Evolutionary conservation across 23 tunicate species (phyloP), one percentile per base, ranked within the genome.

Genomic region (Trididemnum nubilum): DNA sequence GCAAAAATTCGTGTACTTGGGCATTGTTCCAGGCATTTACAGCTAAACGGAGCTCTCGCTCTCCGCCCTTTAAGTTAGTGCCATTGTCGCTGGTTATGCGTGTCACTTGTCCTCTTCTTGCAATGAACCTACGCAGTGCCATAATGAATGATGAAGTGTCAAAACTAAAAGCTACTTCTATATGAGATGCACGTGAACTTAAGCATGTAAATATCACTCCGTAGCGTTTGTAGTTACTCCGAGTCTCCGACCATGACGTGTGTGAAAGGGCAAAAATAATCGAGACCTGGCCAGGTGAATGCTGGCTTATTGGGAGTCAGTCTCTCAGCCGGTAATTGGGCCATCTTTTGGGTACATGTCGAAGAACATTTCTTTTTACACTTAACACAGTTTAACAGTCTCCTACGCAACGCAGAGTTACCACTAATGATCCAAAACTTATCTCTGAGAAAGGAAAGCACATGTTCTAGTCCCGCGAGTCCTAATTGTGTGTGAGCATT

Each of bases 71-170:
- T 7, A 71, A 82, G 36, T 74, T 83, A 15, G 87, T 74, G 28
- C 81, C 87, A 58, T 76, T 76, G 35, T 83, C 87, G 33, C 50
- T 54, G 12, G 21, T 34, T 19, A 83, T 50, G 32, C 75, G 70
- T 15, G 26, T 1, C 24, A 76, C 69, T 36, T 22, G 81, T 25
- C 87, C 87, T 21, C 72, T 52, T n/a, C n/a, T n/a, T n/a, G n/a
- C n/a, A n/a, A n/a, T n/a, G n/a, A n/a, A n/a, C n/a, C n/a, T n/a
- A n/a, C 71, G 25, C 15, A 75, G 33, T 4, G 87, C 87, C n/a
- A 51, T 33, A 35, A 83, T 83, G 72, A 83, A 73, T 2, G 81
- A 83, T 18, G 54, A n/a, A 0, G 81, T 83, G 0, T 51, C 66
- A 22, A 83, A 23, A 23, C 38, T 69, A 26, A 15, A 24, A 69